Conservation (phyloP, 2,888 invertebrate species). For the Leuctra nigra region DNA sequence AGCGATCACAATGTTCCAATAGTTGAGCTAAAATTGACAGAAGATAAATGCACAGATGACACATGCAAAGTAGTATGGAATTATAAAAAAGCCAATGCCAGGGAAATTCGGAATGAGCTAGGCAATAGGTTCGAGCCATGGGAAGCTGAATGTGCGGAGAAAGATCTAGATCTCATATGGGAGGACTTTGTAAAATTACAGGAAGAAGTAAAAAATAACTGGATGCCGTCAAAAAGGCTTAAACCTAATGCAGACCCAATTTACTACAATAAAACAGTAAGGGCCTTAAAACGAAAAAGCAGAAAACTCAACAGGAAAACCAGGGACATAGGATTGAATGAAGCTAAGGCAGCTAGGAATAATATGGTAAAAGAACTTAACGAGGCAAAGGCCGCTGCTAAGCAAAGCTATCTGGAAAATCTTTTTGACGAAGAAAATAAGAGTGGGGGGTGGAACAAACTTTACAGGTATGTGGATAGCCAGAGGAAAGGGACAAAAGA, state of each 20-base stretch:
- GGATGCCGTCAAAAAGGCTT: not conserved
- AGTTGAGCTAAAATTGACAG: not conserved
- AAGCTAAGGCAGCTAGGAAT: no score
- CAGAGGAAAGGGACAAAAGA: not conserved
- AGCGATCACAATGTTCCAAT: not conserved
- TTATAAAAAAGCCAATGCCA: not conserved
- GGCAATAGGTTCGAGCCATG: not conserved
- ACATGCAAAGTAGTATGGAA: not conserved
- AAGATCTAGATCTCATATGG: not conserved
- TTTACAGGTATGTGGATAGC: not conserved
- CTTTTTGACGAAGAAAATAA: not conserved
- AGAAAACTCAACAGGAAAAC: not conserved
- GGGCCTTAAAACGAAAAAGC: not conserved
- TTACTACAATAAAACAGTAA: not conserved
- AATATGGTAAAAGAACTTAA: no score
- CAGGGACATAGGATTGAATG: no score
- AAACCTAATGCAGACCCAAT: not conserved
- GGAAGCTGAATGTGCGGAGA: not conserved
- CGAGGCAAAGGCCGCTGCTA: not conserved
- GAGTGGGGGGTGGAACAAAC: not conserved
- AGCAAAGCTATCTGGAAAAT: not conserved
- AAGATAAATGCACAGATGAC: not conserved
- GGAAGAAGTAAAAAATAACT: not conserved
- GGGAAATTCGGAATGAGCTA: not conserved
- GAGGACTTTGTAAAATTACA: not conserved